phyloP scores from a whole-genome alignment of 1,140 invertebrate genomes.

The Leptopilina boulardi region DNA sequence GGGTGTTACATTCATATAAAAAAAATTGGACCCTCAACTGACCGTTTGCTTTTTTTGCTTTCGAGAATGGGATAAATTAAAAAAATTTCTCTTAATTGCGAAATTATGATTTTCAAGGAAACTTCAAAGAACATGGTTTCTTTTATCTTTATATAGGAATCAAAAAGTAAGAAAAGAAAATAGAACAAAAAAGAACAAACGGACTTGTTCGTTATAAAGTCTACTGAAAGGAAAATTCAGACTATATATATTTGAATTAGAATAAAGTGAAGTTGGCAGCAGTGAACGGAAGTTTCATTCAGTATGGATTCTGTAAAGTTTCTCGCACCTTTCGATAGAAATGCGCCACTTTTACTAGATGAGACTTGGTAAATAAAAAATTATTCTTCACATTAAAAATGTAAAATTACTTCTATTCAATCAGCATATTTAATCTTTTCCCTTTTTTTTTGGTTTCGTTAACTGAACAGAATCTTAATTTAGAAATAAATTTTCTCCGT shows the following conservation, averaged over 20 bases:
- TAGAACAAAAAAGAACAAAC: not conserved
- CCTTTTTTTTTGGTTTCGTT: not conserved
- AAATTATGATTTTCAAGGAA: too few species aligned
- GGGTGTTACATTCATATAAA: not conserved
- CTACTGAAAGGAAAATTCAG: constrained; percentile 6
- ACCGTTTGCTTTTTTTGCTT: not conserved
- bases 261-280: constrained; percentile 15
- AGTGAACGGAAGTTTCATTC: constrained; percentile 7
- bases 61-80: not conserved
- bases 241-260: constrained; percentile 13
- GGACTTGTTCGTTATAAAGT: constrained; percentile 22
- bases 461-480: too few species aligned
- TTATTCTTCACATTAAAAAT: not conserved
- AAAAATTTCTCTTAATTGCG: too few species aligned
- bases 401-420: not conserved
- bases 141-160: not conserved
- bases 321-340: constrained; percentile 11
- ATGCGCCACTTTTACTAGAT: constrained; percentile 2
- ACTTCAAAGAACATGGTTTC: not conserved
- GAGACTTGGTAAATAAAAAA: constrained; percentile 15
- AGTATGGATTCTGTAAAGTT: constrained; percentile 15
- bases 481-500: too few species aligned
- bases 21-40: not conserved
- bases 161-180: not conserved
- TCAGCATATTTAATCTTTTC: not conserved